A percentile compares a stretch with the other conserved stretches of the same genome.
phyloP scores from a whole-genome alignment of 2,888 invertebrate genomes.

The Creontiades dilutus region DNA sequence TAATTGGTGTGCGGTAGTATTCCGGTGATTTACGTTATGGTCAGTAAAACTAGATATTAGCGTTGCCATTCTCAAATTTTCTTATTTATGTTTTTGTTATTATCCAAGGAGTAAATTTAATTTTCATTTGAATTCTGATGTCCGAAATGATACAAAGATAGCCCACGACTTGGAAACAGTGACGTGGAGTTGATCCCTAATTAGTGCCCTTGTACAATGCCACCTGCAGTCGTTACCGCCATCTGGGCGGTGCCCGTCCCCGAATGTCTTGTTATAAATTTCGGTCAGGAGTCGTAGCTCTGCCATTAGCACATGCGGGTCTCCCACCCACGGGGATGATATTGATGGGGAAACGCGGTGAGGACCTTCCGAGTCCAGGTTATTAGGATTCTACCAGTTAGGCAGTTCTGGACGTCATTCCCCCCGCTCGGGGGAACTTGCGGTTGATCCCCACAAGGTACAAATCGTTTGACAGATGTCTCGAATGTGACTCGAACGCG shows the following conservation, averaged over 20 bases:
- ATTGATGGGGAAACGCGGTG: conserved; percentile 22
- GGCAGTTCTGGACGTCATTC: conserved; percentile 47
- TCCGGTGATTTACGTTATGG: too few species aligned
- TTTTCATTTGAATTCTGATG: too few species aligned
- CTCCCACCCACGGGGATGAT: conserved; percentile 7
- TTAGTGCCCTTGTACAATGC: neutral
- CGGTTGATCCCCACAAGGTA: conserved; percentile 39
- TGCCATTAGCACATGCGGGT: conserved; percentile 6
- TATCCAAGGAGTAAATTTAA: too few species aligned
- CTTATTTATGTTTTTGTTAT: too few species aligned
- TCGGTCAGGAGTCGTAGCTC: conserved; percentile 41
- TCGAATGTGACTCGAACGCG: conserved; percentile 60
- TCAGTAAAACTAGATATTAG: too few species aligned
- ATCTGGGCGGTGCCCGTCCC: neutral
- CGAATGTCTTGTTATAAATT: conserved; percentile 35
- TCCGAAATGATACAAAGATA: neutral
- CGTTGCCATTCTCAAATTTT: too few species aligned
- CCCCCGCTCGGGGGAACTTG: conserved; percentile 6
- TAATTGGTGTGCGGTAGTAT: too few species aligned
- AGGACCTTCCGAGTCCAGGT: conserved; percentile 19
- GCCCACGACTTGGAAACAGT: neutral
- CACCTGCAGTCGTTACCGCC: conserved; percentile 39
- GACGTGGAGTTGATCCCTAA: neutral
- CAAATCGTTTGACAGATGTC: conserved; percentile 68
- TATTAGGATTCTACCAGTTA: conserved; percentile 58